Evolutionary conservation across 2,888 invertebrate genomes (phyloP).

Genomic region (Drosophila lacicola): DNA sequence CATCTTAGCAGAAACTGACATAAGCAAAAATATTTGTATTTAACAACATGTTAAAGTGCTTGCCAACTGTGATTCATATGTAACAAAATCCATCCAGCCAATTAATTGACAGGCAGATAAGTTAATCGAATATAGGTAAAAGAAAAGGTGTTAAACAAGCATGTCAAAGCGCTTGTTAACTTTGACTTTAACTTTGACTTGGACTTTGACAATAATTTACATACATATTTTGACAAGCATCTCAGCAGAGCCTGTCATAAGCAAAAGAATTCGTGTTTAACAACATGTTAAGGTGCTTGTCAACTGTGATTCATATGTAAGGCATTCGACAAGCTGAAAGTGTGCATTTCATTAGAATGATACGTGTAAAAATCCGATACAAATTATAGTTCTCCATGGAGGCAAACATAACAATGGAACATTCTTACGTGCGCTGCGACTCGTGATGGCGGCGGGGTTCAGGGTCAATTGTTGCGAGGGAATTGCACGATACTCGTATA

Average conservation of each 20-base stretch:
- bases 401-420: constrained; percentile 59
- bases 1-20: no score
- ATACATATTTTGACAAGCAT: not conserved
- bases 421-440: constrained; percentile 61
- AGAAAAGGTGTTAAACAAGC: not conserved
- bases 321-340: constrained; percentile 1
- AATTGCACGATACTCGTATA: constrained; percentile 58
- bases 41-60: no score
- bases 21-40: no score
- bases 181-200: not conserved
- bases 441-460: constrained; percentile 48
- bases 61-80: no score
- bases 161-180: not conserved
- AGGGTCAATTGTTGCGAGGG: constrained; percentile 60
- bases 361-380: constrained; percentile 72
- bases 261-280: constrained; percentile 5
- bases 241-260: not conserved
- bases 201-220: not conserved
- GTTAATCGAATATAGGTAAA: no score
- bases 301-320: constrained; percentile 2
- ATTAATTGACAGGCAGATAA: no score
- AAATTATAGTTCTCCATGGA: constrained; percentile 51
- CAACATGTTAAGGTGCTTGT: constrained; percentile 23
- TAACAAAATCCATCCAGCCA: no score
- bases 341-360: constrained; percentile 60